Conservation (phyloP, 2,888 invertebrate genomes). For the Tipula confusa region DNA sequence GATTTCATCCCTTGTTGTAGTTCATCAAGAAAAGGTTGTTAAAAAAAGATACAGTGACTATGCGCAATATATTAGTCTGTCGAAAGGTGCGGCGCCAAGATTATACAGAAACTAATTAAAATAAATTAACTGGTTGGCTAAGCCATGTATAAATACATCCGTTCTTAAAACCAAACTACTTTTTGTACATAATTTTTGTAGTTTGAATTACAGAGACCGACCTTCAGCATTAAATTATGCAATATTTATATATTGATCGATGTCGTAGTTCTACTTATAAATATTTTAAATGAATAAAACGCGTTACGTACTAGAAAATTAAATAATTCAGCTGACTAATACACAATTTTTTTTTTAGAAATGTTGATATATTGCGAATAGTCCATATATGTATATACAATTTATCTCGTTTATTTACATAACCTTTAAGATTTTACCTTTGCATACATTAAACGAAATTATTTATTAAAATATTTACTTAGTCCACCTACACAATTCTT, state of each 20-base stretch:
- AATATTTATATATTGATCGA: not conserved
- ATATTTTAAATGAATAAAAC: not conserved
- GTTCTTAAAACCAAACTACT: not conserved
- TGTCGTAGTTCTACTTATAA: not conserved
- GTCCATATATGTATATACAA: not conserved
- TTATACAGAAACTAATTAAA: not conserved
- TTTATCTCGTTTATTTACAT: not conserved
- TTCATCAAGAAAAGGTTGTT: too few relatives aligned
- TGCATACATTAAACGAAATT: not conserved
- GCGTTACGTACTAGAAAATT: not conserved
- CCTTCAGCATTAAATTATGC: not conserved
- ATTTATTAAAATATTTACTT: not conserved
- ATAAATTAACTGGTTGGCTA: not conserved
- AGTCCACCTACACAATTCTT: not conserved
- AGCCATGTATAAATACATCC: not conserved
- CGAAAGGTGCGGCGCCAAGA: not conserved
- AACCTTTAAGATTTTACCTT: too few relatives aligned
- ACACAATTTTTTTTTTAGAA: not conserved
- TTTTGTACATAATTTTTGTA: not conserved
- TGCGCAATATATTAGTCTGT: not conserved
- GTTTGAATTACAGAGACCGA: not conserved
- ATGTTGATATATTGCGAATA: slow-evolving; percentile 5
- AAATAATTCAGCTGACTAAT: not conserved
- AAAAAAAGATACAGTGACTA: not conserved
- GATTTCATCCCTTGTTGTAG: too few relatives aligned